Evolutionary conservation across 2,888 invertebrate species (phyloP), one percentile per base, ranked within the genome.

Genomic region (Selenia dentaria): DNA sequence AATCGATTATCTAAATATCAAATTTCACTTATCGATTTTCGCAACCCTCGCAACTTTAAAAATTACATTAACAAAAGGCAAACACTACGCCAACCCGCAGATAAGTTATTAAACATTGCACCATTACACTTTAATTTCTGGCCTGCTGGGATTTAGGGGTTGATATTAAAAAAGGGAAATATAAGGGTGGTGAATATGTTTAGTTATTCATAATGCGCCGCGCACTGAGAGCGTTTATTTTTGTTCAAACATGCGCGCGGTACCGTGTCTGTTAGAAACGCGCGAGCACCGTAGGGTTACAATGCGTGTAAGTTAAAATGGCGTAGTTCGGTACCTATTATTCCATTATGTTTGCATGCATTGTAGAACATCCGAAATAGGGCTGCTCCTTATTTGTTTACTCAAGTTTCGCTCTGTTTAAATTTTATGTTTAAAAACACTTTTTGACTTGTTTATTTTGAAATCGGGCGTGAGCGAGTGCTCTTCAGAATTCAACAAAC

Each of bases 111-210:
- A 88, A 88, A 81, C 83, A 84, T 74, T 75, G 87, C 85, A 78
- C 88, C 87, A 89, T 89, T 90, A 88, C 85, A 78, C 83, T 82
- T 87, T 85, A 87, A 88, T 88, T 84, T 82, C 74, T 76, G 67
- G 64, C 85, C 87, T 73, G 76, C 75, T 78, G 89, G 87, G 86
- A 84, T 74, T 78, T 64, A 58, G 75, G 86, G 85, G 78, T 72
- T 70, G 69, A 77, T 77, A 83, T 80, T 80, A 82, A 82, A 84
- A 82, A 80, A 74, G 67, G 68, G 66, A 64, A 69, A 65, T 70
- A 63, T 76, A 80, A 69, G 71, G 74, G 72, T 72, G 77, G 67
- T 61, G 70, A 76, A 76, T 74, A 72, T 65, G 76, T 74, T 84
- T 76, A 78, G 72, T 71, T 85, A 87, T 88, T 88, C 86, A 87